Evolutionary conservation across 2,113 vertebrate genomes (phyloP).

Genomic region (Alligator sinensis): DNA sequence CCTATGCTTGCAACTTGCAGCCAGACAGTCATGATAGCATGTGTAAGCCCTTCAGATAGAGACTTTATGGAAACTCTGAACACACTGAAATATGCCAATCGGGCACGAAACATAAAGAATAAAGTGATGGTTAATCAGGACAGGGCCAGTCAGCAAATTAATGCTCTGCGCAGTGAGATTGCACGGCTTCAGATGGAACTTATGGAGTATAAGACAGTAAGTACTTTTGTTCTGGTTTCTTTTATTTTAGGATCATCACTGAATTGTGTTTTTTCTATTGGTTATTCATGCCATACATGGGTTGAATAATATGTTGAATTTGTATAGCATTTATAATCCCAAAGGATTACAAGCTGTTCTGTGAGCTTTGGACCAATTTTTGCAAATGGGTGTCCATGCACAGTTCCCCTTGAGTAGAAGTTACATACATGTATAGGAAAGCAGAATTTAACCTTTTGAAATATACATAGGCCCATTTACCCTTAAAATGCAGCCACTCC

Average conservation of each 20-base stretch:
- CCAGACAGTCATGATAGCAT: conserved; percentile 98
- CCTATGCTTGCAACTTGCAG: conserved; percentile 76
- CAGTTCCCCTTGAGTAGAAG: neutral
- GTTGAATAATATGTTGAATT: accelerated
- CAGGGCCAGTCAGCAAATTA: conserved; percentile 96
- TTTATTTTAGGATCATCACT: neutral
- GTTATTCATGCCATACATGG: neutral
- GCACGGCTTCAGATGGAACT: conserved; percentile 97
- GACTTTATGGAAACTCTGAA: conserved; percentile 99
- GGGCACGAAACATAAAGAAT: conserved; percentile 98
- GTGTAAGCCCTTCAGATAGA: conserved; percentile 95
- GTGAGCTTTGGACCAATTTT: neutral
- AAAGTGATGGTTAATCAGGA: conserved; percentile 98
- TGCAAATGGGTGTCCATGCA: neutral
- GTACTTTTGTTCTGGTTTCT: neutral
- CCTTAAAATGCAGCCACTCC: neutral
- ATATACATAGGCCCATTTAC: neutral
- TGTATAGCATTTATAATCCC: neutral
- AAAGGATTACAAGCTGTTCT: neutral
- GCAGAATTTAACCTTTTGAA: neutral
- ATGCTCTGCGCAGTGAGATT: conserved; percentile 91
- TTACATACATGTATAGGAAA: neutral
- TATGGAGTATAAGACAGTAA: conserved; percentile 97
- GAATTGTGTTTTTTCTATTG: neutral
- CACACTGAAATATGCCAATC: conserved; percentile 94